Percentiles rank a stretch among this genome's conserved stretches.
Evolutionary conservation across 1,140 invertebrate genomes (phyloP).

Genomic region (Laupala kohalensis): DNA sequence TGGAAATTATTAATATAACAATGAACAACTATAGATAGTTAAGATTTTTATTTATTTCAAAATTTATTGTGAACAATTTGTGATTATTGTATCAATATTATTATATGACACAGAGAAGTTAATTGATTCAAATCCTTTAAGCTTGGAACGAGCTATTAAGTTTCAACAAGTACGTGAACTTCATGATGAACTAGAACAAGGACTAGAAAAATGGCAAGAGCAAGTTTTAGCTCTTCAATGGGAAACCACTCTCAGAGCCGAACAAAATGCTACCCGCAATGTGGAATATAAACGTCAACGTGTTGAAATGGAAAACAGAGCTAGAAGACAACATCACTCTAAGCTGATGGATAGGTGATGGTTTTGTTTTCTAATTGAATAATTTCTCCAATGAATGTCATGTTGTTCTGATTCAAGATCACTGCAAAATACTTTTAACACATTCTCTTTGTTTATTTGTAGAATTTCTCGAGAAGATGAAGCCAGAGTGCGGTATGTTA

Average conservation of each 20-base stretch:
- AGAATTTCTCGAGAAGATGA: slow-evolving; percentile 11
- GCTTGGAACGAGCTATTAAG: slow-evolving; percentile 21
- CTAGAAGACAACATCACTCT: slow-evolving; percentile 17
- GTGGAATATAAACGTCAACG: slow-evolving; percentile 19
- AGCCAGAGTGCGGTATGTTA: slow-evolving; percentile 11
- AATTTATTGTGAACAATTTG: slow-evolving; percentile 9
- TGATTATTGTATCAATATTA: slow-evolving; percentile 10
- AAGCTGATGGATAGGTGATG: slow-evolving; percentile 21
- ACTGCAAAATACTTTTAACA: neutral
- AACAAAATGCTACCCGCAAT: slow-evolving; percentile 17
- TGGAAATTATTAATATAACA: neutral
- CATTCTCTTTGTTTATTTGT: neutral
- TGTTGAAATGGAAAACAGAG: slow-evolving; percentile 19
- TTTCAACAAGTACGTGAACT: slow-evolving; percentile 20
- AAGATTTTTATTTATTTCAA: neutral
- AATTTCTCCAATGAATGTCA: neutral
- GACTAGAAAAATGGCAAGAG: slow-evolving; percentile 25
- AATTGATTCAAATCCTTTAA: slow-evolving; percentile 13
- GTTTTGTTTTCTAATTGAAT: too few species aligned
- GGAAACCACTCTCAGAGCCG: slow-evolving; percentile 20
- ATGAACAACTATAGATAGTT: neutral
- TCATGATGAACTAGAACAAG: slow-evolving; percentile 21
- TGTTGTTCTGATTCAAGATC: neutral
- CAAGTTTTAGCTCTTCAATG: slow-evolving; percentile 23
- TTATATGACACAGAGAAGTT: neutral